Evolutionary conservation across 2,113 vertebrate species (phyloP).

Genomic region (Setophaga coronata): DNA sequence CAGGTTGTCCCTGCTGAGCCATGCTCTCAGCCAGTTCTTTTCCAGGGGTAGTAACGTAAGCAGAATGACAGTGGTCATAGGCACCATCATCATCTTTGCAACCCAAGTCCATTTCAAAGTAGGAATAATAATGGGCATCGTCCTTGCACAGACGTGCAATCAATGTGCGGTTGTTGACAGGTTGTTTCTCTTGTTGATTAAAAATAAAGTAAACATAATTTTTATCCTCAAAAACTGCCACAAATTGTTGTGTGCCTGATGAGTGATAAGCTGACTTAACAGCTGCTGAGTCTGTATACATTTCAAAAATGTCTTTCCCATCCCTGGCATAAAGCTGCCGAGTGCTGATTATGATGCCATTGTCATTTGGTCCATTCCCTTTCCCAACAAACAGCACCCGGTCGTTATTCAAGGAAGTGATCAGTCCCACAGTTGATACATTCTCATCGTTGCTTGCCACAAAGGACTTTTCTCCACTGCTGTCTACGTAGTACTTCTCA

Average conservation of each 20-base stretch:
- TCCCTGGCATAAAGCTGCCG: slow-evolving; percentile 79
- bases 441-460: slow-evolving; percentile 89
- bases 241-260: slow-evolving; percentile 80
- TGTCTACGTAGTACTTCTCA: slow-evolving; percentile 83
- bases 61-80: slow-evolving; percentile 86
- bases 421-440: slow-evolving; percentile 89
- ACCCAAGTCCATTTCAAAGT: slow-evolving; percentile 90
- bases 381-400: slow-evolving; percentile 90
- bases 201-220: slow-evolving; percentile 90
- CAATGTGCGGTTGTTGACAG: slow-evolving; percentile 84
- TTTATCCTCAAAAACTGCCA: slow-evolving; percentile 83
- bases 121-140: slow-evolving; percentile 89
- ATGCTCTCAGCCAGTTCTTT: slow-evolving; percentile 69
- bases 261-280: slow-evolving; percentile 83
- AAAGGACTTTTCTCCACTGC: slow-evolving; percentile 91
- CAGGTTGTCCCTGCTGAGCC: slow-evolving; percentile 24
- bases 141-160: slow-evolving; percentile 87
- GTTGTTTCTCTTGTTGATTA: slow-evolving; percentile 82
- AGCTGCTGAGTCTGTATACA: slow-evolving; percentile 83
- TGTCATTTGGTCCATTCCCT: slow-evolving; percentile 88
- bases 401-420: slow-evolving; percentile 71
- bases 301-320: slow-evolving; percentile 89
- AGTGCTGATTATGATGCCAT: slow-evolving; percentile 94
- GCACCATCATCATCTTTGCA: slow-evolving; percentile 71
- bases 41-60: slow-evolving; percentile 76